Evolutionary conservation across 1,140 invertebrate species (phyloP), one percentile per base, ranked within the genome.

Genomic region (Trinorchestia longiramus): DNA sequence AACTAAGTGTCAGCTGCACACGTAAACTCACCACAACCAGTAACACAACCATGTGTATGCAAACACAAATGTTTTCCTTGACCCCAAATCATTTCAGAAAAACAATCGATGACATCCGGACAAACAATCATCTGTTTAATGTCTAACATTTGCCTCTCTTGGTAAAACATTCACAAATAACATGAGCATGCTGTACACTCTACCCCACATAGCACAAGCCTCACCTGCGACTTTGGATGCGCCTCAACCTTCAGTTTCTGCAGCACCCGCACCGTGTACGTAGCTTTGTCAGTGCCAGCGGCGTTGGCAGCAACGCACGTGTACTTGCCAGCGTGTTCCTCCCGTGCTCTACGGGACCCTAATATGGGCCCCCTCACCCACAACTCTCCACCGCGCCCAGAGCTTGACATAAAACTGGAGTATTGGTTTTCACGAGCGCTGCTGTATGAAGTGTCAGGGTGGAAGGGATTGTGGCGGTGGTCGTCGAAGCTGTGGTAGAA

Each of bases 271-370:
- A 90, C 87, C n/a, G 43, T 96, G 88, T 53, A 96, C 44, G 95
- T 96, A 44, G 87, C 95, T 42, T 91, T 96, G 95, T 96, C 95
- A n/a, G 87, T 96, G 43, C 95, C 95, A 45, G 45, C 90, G 53
- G 95, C 87, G n/a, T 95, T 95, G 95, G 95, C 95, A 41, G 90
- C 53, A 43, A 45, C n/a, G n/a, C 87, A 90, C 87, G 87, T 77
- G 95, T 96, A 90, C 0, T n/a, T 40, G 41, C 95, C 95, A 15
- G 62, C 95, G 36, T 88, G 95, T 41, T 91, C 45, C 17, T 57
- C 47, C 42, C 95, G 62, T 36, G 53, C 87, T 40, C 95, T 88
- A 3, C 95, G 87, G 43, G 87, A 44, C 88, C 95, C 57, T 4
- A 96, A 28, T 36, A 96, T 96, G 3, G 95, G 95, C n/a, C 87